phyloP scores from a whole-genome alignment of 2,797 vertebrate genomes.

The Astyanax mexicanus region DNA sequence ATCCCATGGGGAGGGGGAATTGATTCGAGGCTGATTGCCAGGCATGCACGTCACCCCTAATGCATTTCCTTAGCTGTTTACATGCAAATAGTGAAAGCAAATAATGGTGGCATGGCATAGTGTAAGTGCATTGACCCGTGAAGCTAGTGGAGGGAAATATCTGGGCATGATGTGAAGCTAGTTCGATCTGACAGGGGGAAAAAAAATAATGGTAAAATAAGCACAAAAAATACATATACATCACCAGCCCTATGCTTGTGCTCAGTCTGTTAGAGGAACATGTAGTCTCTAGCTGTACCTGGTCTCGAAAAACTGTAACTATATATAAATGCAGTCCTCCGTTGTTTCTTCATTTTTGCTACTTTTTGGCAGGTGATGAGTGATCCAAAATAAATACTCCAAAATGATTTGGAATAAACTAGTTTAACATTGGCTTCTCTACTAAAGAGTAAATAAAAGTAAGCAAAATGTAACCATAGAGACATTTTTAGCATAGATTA shows the following conservation, averaged over 20 bases:
- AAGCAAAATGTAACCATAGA: no score
- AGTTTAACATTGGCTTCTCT: no score
- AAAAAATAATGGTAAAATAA: constrained; percentile 12
- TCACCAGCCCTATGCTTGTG: background rate
- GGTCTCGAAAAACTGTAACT: background rate
- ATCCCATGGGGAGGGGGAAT: constrained; percentile 24
- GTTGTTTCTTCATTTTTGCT: no score
- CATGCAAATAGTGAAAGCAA: constrained; percentile 29
- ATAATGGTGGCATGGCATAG: background rate
- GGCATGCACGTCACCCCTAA: constrained; percentile 19
- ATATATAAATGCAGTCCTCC: background rate
- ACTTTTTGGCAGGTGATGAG: no score
- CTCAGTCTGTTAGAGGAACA: background rate
- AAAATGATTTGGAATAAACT: no score
- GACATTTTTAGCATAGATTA: no score
- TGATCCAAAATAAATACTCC: no score
- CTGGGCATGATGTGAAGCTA: background rate
- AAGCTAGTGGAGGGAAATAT: constrained; percentile 16
- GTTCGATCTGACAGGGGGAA: background rate
- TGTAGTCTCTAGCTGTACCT: background rate
- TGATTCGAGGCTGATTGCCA: constrained; percentile 35
- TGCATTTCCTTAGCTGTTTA: constrained; percentile 41
- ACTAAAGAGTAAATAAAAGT: no score
- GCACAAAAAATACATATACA: constrained; percentile 1
- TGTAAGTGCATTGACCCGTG: background rate